These are phyloP conservation scores for Aspidoscelis tigris DNA, from an alignment of 2,113 vertebrate species.

Conservation along the genomic window DNA sequence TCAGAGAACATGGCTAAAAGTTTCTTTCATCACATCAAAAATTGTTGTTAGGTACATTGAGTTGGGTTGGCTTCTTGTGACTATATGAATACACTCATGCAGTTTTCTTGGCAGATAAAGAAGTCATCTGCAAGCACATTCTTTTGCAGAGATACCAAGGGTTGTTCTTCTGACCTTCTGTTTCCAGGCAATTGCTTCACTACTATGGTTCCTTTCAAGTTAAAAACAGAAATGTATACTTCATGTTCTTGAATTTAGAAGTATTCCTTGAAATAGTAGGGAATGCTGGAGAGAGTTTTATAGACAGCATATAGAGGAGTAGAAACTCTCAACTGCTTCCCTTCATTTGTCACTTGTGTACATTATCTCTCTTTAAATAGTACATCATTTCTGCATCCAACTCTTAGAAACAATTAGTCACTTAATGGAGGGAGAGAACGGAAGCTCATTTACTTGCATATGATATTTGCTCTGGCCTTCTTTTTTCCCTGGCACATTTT, in stretches of 20 bases:
- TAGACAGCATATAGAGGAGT: not conserved
- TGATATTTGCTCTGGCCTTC: not conserved
- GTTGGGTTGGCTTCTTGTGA: too few relatives aligned
- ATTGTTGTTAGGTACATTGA: not conserved
- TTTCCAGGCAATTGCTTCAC: too few relatives aligned
- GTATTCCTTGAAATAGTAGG: not conserved
- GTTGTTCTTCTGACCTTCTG: too few relatives aligned
- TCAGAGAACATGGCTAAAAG: not conserved
- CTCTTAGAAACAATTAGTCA: not conserved
- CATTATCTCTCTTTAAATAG: not conserved
- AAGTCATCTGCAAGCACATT: too few relatives aligned
- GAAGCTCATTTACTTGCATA: not conserved
- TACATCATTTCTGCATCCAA: not conserved
- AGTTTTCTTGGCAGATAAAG: too few relatives aligned
- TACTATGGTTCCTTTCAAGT: too few relatives aligned
- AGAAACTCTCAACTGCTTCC: not conserved
- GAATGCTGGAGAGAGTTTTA: not conserved
- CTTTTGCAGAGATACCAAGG: too few relatives aligned
- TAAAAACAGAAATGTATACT: not conserved
- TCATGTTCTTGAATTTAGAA: not conserved
- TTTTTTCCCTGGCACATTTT: not conserved
- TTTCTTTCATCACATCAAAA: not conserved
- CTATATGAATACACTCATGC: too few relatives aligned
- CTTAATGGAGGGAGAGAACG: too few relatives aligned
- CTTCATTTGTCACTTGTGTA: not conserved